Evolutionary conservation across 2,797 vertebrate species (phyloP).

Genomic region (Enteromius anoplus): DNA sequence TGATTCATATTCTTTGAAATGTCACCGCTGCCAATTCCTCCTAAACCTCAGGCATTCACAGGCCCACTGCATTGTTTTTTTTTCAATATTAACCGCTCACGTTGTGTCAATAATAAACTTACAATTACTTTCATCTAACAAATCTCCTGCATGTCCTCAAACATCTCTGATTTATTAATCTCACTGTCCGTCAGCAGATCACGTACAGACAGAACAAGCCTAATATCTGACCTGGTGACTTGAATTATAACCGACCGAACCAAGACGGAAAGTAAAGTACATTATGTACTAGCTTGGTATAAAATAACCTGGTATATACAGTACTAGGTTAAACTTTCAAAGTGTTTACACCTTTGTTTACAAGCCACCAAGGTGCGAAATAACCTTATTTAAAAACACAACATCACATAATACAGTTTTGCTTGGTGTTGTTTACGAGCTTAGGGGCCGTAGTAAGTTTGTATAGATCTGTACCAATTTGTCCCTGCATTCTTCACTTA

Average conservation of each 20-base stretch:
- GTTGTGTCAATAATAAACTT: constrained; percentile 25
- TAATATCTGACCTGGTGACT: constrained; percentile 11
- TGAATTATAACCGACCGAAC: background rate
- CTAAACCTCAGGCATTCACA: constrained; percentile 49
- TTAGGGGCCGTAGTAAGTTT: background rate
- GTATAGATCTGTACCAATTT: constrained; percentile 13
- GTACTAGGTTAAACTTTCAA: background rate
- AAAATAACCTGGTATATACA: background rate
- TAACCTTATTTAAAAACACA: background rate
- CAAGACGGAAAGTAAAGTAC: background rate
- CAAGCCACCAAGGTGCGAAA: background rate
- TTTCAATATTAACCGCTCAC: constrained; percentile 53
- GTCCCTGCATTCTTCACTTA: constrained; percentile 7
- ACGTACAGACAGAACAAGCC: background rate
- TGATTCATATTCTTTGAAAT: constrained; percentile 67
- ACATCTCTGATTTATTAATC: background rate
- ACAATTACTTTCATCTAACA: background rate
- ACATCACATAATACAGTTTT: constrained; percentile 22
- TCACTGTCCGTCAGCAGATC: background rate
- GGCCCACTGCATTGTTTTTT: constrained; percentile 22
- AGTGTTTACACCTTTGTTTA: background rate
- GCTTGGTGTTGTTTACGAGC: background rate
- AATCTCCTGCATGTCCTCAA: constrained; percentile 5
- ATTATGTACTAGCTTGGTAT: background rate
- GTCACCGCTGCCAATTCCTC: constrained; percentile 62